Base-by-base conservation (phyloP, 2,888 invertebrate species). In the Acronicta leporina region DNA sequence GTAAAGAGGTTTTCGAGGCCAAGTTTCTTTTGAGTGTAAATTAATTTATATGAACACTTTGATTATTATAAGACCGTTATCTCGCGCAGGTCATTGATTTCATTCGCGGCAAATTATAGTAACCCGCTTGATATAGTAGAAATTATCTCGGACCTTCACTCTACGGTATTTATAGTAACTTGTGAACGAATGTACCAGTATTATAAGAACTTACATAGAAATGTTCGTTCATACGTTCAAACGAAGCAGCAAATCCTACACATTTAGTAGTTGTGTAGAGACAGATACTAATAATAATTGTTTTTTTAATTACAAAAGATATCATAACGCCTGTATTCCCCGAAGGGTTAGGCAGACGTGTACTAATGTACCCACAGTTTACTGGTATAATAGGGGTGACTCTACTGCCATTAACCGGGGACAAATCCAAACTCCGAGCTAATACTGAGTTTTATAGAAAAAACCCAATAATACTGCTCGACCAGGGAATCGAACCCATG, bases 31-130 rank as follows among this genome's bases (percentile, higher is more conserved):
- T 46, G 35, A 61, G 51, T 61, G 45, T 52, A 56, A 70, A 41
- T 63, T 72, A 75, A 64, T 74, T 63, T 45, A 76, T 68, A 60
- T 63, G 58, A 73, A 54, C 58, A 75, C 60, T 61, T 47, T 63
- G 63, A 77, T 72, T 58, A 67, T 55, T 69, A 58, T 35, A 15
- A 30, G 40, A 65, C 79, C 77, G 76, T 77, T 77, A 79, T 65
- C 58, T 61, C 35, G 56, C 45, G 20, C 61, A 51, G 79, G 79
- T 76, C 79, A 70, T 70, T 76, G 68, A 59, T 77, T 68, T 60
- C 66, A 33, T 50, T 16, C 25, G 30, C 44, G 16, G 55, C 53
- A 47, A 52, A 43, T 61, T 44, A 58, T 53, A 43, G 15, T 45
- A 41, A 55, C 44, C 60, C 15, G 35, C 44, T 61, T 43, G 33